A percentile compares a stretch with the other conserved stretches of the same genome.
phyloP scores from a whole-genome alignment of 2,113 vertebrate genomes.

The Cryptotis parvus region DNA sequence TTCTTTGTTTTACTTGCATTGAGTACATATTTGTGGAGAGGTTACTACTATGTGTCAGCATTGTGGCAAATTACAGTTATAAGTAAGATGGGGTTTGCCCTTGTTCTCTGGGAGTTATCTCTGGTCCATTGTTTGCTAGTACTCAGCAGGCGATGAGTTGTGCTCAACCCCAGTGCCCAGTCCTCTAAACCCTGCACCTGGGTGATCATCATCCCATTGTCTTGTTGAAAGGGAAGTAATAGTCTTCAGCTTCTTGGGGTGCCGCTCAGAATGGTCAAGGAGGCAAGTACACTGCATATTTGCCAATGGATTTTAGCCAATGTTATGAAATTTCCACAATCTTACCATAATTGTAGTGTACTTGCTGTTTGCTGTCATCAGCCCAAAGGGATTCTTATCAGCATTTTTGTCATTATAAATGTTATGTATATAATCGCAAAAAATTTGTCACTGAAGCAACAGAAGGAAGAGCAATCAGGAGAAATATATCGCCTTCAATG shows the following conservation, averaged over 20 bases:
- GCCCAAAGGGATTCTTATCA: slow-evolving; percentile 57
- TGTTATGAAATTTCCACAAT: slow-evolving; percentile 52
- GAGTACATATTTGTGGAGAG: not conserved
- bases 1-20: not conserved
- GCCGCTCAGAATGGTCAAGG: not conserved
- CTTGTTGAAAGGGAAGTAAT: not conserved
- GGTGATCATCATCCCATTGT: not conserved
- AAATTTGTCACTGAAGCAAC: slow-evolving; percentile 58
- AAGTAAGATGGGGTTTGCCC: not conserved
- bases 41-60: not conserved
- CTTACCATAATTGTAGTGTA: slow-evolving; percentile 58
- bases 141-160: not conserved
- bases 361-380: slow-evolving; percentile 59
- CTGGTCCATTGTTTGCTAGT: not conserved
- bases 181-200: not conserved
- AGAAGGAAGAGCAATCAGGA: slow-evolving; percentile 51
- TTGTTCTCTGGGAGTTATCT: not conserved
- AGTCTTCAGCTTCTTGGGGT: not conserved
- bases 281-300: not conserved
- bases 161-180: not conserved
- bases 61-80: not conserved
- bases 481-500: not conserved
- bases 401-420: slow-evolving; percentile 62
- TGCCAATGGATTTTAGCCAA: slow-evolving; percentile 33
- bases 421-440: slow-evolving; percentile 55